Base-by-base conservation (phyloP, 2,888 invertebrate species). In the Bombylius major region DNA sequence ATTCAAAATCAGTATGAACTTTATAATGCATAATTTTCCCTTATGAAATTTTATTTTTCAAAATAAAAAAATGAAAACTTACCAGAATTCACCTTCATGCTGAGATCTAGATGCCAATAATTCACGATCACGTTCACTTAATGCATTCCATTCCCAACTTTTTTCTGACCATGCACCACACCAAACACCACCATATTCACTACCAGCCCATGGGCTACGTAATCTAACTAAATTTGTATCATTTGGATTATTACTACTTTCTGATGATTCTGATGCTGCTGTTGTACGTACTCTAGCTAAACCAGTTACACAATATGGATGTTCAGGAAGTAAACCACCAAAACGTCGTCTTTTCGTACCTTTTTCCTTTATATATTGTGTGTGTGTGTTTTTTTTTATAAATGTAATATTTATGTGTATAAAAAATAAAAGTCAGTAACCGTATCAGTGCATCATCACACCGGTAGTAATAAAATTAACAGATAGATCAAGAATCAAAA, bases 31-130 rank as follows among this genome's bases (percentile, higher is more conserved):
- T 23, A 23, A 23, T 23, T 23, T 23, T 23, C 23, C 23, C 3
- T 23, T 23, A 23, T 23, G 23, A 23, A 23, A 2, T 23, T 23
- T 23, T 23, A 2, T 23, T 23, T 23, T 23, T n/a, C n/a, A n/a
- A n/a, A n/a, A 23, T 23, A 23, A 23, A 2, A 23, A 23, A 23
- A 23, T 2, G 23, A 39, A 32, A 32, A 64, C 70, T 70, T 66
- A 81, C 83, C 84, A 85, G 69, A 85, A 85, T 70, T 85, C 84
- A 33, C 83, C 84, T 64, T 84, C 83, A 65, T 82, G 81, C 61
- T 80, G 73, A 23, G 80, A 79, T 59, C 82, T 68, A 9, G 80
- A 79, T 57, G 80, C 81, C 5, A 84, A 77, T 58, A 82, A 71
- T 62, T 82, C 82, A 62, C 83, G 81, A 69, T 83, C 82, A 59